phyloP scores from a whole-genome alignment of 2,797 vertebrate species.

The Periparus ater region DNA sequence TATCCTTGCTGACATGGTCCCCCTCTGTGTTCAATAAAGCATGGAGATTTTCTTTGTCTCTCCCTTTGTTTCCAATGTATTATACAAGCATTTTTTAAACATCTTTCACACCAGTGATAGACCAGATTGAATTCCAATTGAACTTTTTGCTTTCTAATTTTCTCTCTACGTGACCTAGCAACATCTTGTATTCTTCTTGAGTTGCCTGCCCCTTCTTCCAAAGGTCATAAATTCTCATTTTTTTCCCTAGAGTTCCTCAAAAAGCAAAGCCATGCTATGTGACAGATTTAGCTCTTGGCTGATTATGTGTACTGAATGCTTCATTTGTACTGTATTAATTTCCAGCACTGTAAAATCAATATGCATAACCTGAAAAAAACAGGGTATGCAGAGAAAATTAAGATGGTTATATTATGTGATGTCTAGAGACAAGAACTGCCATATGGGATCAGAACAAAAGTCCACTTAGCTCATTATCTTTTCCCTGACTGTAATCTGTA shows the following conservation, averaged over 20 bases:
- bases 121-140: neutral
- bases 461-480: neutral
- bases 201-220: neutral
- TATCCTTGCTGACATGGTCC: neutral
- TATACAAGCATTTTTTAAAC: neutral
- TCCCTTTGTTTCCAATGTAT: neutral
- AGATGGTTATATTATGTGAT: neutral
- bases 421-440: neutral
- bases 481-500: neutral
- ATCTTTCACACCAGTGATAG: neutral
- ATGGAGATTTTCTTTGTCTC: neutral
- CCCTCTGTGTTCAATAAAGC: neutral
- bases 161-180: neutral
- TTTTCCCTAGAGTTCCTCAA: neutral
- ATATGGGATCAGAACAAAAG: neutral
- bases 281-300: neutral
- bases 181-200: neutral
- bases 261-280: neutral
- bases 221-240: neutral
- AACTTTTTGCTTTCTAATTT: neutral
- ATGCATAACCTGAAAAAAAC: neutral
- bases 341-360: neutral
- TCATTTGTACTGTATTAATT: neutral
- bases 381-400: neutral
- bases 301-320: neutral